phyloP scores from a whole-genome alignment of 2,113 vertebrate species.

The Alexandromys fortis region DNA sequence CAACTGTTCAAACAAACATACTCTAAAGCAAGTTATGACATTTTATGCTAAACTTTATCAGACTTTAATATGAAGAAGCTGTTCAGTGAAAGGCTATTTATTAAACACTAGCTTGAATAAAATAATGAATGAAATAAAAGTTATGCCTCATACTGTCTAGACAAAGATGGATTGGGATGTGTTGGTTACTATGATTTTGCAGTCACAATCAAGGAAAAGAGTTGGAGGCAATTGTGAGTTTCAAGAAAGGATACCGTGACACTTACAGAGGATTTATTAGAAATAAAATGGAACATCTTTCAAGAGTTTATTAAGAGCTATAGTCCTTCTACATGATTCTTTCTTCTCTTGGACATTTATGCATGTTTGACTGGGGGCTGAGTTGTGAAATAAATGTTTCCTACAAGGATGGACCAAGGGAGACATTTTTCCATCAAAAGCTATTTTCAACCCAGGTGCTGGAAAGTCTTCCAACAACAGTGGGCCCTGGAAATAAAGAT shows the following conservation, averaged over 20 bases:
- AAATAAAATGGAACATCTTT: conserved; percentile 80
- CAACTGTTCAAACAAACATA: not conserved
- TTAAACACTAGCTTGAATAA: conserved; percentile 59
- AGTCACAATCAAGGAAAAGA: conserved; percentile 56
- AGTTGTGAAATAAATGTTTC: conserved; percentile 75
- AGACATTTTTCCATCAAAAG: conserved; percentile 77
- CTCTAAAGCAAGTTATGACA: not conserved
- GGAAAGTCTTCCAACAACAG: conserved; percentile 63
- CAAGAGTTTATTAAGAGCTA: conserved; percentile 81
- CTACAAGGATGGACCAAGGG: conserved; percentile 63
- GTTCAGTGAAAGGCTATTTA: conserved; percentile 57
- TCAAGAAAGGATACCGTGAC: conserved; percentile 69
- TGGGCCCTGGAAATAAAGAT: conserved; percentile 66
- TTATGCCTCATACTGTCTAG: not conserved
- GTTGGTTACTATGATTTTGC: conserved; percentile 53
- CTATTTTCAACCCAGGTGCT: conserved; percentile 53
- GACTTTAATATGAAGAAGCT: conserved; percentile 41
- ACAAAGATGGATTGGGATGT: conserved; percentile 55
- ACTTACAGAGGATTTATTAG: conserved; percentile 77
- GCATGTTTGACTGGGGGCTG: conserved; percentile 67
- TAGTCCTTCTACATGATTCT: conserved; percentile 73
- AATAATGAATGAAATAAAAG: conserved; percentile 66
- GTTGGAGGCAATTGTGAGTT: conserved; percentile 68
- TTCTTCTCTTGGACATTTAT: conserved; percentile 73
- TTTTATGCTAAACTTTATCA: conserved; percentile 62